Base-by-base conservation (phyloP, 2,888 invertebrate species). In the Tetropium fuscum region DNA sequence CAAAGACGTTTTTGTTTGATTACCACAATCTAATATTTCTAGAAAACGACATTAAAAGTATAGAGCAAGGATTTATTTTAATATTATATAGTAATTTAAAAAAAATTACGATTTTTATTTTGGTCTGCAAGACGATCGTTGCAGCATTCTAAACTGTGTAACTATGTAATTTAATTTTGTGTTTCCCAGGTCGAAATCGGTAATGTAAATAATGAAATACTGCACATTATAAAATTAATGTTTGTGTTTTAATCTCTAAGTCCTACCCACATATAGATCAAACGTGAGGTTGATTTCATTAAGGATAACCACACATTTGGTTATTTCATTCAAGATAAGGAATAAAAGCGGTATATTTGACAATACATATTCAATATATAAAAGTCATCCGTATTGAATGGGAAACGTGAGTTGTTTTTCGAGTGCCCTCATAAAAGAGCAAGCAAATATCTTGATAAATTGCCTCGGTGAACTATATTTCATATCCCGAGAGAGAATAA, bases 361-460 rank as follows among this genome's bases (percentile, higher is more conserved):
- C 20, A 48, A 36, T 38, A 13, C 48, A 20, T 10, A 15, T 15
- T 20, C 48, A 5, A 22, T 16, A 47, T 15, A 30, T 44, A 5
- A 43, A 22, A 11, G 22, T 22, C 20, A 13, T 22, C 13, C 18
- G 8, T 11, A n/a, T 30, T 16, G 11, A 30, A 47, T 47, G 18
- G 47, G 32, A 32, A 32, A 47, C 47, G 47, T 47, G 47, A 47
- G 32, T 47, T 27, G 15, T 27, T 43, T 30, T 32, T 47, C 47
- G 4, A 48, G 11, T 7, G 20, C 36, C 8, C 11, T 30, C 34
- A 34, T 44, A 13, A 30, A 27, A 20, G 11, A 20, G 11, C 11
- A 43, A 43, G 11, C 40, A 19, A 16, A 40, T 40, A 4, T 19
- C 3, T 43, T 7, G 20, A 43, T 11, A 43, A n/a, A 2, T 22